A percentile compares a stretch with the other conserved stretches of the same genome.
Evolutionary conservation across 1,140 invertebrate species (phyloP).

Genomic region (Microplitis mediator): DNA sequence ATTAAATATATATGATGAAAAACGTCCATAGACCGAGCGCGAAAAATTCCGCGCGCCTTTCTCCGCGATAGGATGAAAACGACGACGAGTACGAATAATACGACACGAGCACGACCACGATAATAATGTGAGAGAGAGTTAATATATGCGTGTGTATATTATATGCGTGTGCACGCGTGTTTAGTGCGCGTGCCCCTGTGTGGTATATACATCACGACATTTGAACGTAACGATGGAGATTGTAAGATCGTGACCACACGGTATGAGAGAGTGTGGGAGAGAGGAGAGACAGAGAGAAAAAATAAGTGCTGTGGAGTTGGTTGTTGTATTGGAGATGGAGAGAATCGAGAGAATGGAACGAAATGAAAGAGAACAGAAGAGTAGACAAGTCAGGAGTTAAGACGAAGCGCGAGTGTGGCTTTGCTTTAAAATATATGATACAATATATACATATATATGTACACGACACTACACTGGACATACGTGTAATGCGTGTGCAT

Average conservation of each 20-base stretch:
- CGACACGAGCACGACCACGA: not conserved
- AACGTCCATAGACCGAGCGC: constrained; percentile 2
- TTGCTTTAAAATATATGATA: too few species aligned
- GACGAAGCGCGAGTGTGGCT: too few species aligned
- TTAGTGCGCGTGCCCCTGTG: constrained; percentile 16
- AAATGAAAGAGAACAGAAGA: too few species aligned
- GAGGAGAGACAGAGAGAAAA: not conserved
- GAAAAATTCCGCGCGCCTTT: constrained; percentile 19
- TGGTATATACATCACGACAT: not conserved
- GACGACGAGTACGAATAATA: not conserved
- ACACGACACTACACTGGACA: too few species aligned
- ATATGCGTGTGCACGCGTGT: constrained; percentile 8
- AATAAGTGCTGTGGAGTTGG: not conserved
- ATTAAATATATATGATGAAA: not conserved
- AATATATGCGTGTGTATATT: not conserved
- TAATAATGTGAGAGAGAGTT: not conserved
- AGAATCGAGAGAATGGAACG: too few species aligned
- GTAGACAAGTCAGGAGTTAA: not conserved
- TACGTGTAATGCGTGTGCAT: too few species aligned
- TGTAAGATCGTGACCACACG: constrained; percentile 11
- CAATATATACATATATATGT: too few species aligned
- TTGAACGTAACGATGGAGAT: not conserved
- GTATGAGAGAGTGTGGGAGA: not conserved
- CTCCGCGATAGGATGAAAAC: not conserved
- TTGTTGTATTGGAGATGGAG: too few species aligned